Conservation (phyloP, 2,113 vertebrate species). For the Lynx canadensis region DNA sequence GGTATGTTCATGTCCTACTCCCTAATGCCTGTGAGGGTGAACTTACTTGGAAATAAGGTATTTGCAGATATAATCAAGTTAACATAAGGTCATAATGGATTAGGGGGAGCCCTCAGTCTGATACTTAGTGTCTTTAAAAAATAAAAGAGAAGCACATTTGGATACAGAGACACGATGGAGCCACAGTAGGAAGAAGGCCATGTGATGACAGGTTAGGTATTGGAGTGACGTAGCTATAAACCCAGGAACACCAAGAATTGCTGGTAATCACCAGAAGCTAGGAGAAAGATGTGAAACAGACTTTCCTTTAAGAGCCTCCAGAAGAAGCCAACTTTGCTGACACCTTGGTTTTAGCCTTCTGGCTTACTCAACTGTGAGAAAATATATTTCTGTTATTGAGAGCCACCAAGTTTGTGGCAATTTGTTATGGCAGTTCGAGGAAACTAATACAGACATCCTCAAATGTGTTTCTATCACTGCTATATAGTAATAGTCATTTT, state of each 20-base stretch:
- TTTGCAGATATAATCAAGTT: not conserved
- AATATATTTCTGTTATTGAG: not conserved
- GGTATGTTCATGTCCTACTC: not conserved
- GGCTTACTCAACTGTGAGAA: not conserved
- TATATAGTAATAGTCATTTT: not conserved
- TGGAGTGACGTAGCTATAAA: not conserved
- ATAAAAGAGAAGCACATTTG: not conserved
- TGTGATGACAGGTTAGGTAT: accelerated
- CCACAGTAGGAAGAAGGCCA: accelerated
- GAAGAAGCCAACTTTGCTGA: not conserved
- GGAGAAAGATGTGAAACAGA: not conserved
- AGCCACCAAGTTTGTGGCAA: not conserved
- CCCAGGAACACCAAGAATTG: not conserved
- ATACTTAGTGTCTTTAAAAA: not conserved
- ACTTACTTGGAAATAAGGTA: not conserved
- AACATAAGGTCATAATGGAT: not conserved
- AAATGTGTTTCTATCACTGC: not conserved
- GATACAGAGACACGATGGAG: not conserved
- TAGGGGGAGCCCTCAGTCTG: not conserved
- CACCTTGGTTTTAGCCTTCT: not conserved
- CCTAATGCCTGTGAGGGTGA: not conserved
- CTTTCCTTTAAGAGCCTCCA: not conserved
- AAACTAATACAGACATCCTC: not conserved
- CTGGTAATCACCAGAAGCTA: not conserved
- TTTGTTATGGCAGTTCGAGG: not conserved